These are phyloP conservation scores for Thysanoteuthis rhombus DNA, from an alignment of 2,888 invertebrate species.

Conservation along the genomic window DNA sequence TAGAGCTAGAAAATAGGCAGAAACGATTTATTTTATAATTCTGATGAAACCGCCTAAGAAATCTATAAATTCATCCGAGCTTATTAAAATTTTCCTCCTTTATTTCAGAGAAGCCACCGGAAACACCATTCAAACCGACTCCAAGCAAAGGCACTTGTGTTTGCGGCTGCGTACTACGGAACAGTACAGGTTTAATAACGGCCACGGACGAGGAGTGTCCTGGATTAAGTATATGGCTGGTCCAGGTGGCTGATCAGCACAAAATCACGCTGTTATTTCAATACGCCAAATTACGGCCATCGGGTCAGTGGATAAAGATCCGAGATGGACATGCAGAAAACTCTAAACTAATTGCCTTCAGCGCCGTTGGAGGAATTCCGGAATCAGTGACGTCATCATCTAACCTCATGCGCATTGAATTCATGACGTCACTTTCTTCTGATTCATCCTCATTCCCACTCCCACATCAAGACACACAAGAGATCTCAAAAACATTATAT, in stretches of 20 bases:
- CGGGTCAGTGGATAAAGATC: constrained; percentile 60
- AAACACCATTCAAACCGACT: constrained; percentile 40
- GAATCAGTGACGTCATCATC: constrained; percentile 49
- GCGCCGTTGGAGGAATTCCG: constrained; percentile 42
- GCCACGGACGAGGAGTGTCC: constrained; percentile 56
- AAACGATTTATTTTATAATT: no score
- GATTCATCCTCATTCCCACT: constrained; percentile 1
- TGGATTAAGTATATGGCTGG: constrained; percentile 54
- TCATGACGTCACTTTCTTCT: constrained; percentile 45
- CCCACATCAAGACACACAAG: background rate
- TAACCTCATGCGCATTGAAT: constrained; percentile 57
- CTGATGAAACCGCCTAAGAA: no score
- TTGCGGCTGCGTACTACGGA: constrained; percentile 50
- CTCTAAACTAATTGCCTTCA: constrained; percentile 52
- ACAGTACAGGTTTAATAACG: constrained; percentile 51
- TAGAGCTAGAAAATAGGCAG: no score
- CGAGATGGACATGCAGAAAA: constrained; percentile 52
- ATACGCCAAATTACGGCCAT: constrained; percentile 52
- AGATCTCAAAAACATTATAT: constrained; percentile 37
- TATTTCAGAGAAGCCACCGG: constrained; percentile 49
- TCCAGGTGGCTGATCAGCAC: constrained; percentile 44
- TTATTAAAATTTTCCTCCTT: constrained; percentile 17
- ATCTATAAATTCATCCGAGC: background rate
- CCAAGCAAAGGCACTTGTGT: constrained; percentile 44
- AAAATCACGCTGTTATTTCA: constrained; percentile 53